These are phyloP conservation scores for Aplodontia rufa DNA, from an alignment of 2,113 vertebrate genomes.

Conservation along the genomic window DNA sequence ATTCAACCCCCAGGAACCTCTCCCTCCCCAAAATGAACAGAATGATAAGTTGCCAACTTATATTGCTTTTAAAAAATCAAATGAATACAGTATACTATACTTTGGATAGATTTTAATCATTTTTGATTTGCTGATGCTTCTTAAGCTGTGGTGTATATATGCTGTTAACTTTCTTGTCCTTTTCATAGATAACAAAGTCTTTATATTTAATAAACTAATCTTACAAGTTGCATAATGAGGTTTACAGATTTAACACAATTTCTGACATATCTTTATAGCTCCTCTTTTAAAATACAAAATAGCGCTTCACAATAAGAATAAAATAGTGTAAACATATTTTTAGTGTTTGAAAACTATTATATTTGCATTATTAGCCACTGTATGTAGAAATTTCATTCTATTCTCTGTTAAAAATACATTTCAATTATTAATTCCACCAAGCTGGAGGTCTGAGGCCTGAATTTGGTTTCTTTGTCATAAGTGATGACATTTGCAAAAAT, in stretches of 20 bases:
- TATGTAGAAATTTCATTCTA: not conserved
- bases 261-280: not conserved
- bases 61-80: not conserved
- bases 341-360: constrained; percentile 16
- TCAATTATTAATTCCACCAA: not conserved
- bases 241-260: not conserved
- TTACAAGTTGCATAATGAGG: not conserved
- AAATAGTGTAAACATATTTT: not conserved
- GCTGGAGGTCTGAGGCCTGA: not conserved
- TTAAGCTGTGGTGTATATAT: not conserved
- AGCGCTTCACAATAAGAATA: not conserved
- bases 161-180: not conserved
- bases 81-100: not conserved
- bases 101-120: not conserved
- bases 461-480: not conserved
- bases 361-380: constrained; percentile 10
- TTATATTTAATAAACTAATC: not conserved
- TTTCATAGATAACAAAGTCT: not conserved
- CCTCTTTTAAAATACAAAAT: constrained; percentile 15
- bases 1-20: no score
- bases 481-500: not conserved
- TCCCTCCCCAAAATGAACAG: no score
- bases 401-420: not conserved
- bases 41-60: not conserved
- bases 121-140: not conserved